Conservation (phyloP, 2,113 vertebrate species). For the Strigops habroptila region DNA sequence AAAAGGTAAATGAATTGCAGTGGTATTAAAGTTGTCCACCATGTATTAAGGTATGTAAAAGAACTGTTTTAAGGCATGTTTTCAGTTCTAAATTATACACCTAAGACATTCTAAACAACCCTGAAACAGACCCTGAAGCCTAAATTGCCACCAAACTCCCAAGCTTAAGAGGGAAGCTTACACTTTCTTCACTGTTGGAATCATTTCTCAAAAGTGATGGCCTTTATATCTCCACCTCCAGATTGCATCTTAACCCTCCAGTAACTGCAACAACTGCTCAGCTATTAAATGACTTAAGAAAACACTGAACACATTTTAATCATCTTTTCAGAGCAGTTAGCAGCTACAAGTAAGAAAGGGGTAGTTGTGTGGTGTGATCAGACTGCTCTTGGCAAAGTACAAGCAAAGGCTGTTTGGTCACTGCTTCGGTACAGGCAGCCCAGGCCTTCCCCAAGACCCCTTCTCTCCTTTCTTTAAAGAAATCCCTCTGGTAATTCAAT, state of each 20-base stretch:
- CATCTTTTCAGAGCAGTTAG: not conserved
- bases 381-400: not conserved
- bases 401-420: not conserved
- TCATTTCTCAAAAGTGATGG: not conserved
- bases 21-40: not conserved
- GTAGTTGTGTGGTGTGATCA: not conserved
- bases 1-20: not conserved
- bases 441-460: not conserved
- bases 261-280: not conserved
- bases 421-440: not conserved
- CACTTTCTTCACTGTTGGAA: not conserved
- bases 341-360: not conserved
- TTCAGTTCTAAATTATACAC: not conserved
- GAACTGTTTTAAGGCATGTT: not conserved
- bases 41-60: not conserved
- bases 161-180: not conserved
- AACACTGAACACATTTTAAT: not conserved
- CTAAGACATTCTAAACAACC: not conserved
- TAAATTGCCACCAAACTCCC: not conserved
- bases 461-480: not conserved
- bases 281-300: not conserved
- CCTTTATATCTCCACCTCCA: not conserved
- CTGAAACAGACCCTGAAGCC: not conserved
- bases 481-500: conserved; percentile 47
- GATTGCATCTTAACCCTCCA: not conserved